A percentile compares a stretch with the other conserved stretches of the same genome.
Evolutionary conservation across 2,113 vertebrate species (phyloP).

Genomic region (Ochotona curzoniae): DNA sequence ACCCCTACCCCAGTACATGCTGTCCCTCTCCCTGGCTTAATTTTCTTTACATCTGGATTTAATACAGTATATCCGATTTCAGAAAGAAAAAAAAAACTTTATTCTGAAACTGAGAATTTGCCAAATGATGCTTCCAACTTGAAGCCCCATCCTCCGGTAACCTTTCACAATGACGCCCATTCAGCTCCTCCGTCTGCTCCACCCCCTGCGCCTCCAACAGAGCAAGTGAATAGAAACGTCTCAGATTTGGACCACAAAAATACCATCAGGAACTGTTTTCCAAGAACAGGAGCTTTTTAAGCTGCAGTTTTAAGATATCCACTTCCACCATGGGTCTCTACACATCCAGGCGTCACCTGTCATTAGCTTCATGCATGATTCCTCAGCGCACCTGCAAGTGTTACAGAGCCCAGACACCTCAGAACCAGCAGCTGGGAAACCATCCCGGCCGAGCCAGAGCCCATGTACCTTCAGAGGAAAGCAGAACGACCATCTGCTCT

Average conservation of each 20-base stretch:
- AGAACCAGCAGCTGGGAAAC: background rate
- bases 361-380: background rate
- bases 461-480: background rate
- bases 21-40: background rate
- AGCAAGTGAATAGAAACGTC: conserved; percentile 37
- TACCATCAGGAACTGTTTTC: background rate
- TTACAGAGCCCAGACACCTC: background rate
- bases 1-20: too few relatives aligned
- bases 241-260: background rate
- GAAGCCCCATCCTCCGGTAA: background rate
- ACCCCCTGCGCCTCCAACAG: background rate
- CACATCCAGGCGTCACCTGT: background rate
- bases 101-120: background rate
- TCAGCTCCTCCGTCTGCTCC: background rate
- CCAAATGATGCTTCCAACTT: background rate
- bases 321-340: conserved; percentile 15
- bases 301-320: conserved; percentile 8
- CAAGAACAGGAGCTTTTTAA: background rate
- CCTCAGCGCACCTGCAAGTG: background rate
- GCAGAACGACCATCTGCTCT: background rate
- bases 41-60: background rate
- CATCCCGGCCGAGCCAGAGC: background rate
- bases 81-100: background rate
- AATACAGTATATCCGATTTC: conserved; percentile 37
- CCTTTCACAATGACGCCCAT: conserved; percentile 36